Evolutionary conservation across 2,113 vertebrate genomes (phyloP).

Genomic region (Girardinichthys multiradiatus): DNA sequence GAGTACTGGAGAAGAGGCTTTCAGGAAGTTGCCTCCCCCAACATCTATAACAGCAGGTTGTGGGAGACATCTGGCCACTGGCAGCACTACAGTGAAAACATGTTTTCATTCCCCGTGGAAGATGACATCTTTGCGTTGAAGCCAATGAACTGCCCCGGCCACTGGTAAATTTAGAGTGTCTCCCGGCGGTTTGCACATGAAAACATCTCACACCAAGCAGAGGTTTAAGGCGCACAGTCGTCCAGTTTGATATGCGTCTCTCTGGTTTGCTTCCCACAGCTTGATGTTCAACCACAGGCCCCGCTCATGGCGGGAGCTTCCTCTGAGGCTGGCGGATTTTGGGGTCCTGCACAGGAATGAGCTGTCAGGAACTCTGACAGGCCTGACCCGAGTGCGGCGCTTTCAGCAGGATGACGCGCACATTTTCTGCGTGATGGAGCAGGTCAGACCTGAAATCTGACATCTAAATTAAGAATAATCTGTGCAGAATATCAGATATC

Average conservation of each 20-base stretch:
- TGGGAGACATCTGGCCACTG: conserved; percentile 96
- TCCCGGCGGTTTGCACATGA: background rate
- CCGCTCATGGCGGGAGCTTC: conserved; percentile 94
- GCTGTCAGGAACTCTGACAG: conserved; percentile 88
- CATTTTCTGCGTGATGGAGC: conserved; percentile 93
- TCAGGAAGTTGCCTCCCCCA: conserved; percentile 92
- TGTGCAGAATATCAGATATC: background rate
- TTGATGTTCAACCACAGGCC: conserved; percentile 94
- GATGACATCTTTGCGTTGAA: conserved; percentile 93
- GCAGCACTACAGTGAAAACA: conserved; percentile 93
- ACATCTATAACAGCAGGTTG: conserved; percentile 91
- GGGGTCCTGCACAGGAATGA: conserved; percentile 95
- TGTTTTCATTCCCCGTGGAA: conserved; percentile 93
- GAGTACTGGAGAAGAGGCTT: conserved; percentile 89
- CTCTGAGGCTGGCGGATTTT: conserved; percentile 92
- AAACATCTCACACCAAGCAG: background rate
- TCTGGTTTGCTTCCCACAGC: conserved; percentile 69
- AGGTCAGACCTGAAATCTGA: conserved; percentile 78
- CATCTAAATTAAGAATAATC: background rate
- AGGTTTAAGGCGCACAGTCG: background rate
- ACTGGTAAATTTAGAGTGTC: conserved; percentile 83
- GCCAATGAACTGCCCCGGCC: conserved; percentile 97
- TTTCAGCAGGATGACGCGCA: conserved; percentile 98
- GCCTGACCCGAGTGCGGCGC: conserved; percentile 89
- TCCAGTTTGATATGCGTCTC: background rate